Conservation (phyloP, 2,888 invertebrate species). For the Sminthurinus aureus region DNA sequence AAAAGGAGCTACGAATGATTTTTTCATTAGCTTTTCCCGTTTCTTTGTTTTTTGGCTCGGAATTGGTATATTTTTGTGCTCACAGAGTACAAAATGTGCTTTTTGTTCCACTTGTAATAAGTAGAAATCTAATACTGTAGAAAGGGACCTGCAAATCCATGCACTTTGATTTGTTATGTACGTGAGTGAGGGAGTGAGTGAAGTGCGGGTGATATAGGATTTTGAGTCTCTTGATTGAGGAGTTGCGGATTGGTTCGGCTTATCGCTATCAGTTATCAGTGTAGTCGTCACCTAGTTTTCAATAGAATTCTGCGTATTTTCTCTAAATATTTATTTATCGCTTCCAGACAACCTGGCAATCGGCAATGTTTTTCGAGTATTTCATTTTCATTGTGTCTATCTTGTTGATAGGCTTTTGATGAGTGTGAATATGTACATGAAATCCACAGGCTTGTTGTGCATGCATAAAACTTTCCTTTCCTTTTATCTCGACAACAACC, state of each 20-base stretch:
- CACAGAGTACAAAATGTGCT: no score
- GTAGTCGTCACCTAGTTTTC: conserved; percentile 17
- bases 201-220: no score
- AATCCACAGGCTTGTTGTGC: neutral
- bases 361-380: conserved; percentile 19
- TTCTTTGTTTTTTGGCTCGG: no score
- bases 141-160: no score
- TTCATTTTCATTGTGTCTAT: neutral
- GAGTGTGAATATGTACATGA: neutral
- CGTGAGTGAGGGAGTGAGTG: no score
- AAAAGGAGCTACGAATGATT: no score
- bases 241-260: neutral
- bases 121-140: no score
- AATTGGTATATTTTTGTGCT: no score
- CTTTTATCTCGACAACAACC: neutral
- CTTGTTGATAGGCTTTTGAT: neutral
- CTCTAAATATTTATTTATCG: conserved; percentile 38
- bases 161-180: no score
- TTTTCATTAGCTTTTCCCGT: no score
- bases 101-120: no score
- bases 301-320: conserved; percentile 32
- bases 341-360: conserved; percentile 27
- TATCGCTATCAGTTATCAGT: neutral
- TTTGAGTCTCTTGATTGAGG: neutral
- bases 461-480: neutral